Conservation (phyloP, 1,140 invertebrate species). For the Lethrus apterus region DNA sequence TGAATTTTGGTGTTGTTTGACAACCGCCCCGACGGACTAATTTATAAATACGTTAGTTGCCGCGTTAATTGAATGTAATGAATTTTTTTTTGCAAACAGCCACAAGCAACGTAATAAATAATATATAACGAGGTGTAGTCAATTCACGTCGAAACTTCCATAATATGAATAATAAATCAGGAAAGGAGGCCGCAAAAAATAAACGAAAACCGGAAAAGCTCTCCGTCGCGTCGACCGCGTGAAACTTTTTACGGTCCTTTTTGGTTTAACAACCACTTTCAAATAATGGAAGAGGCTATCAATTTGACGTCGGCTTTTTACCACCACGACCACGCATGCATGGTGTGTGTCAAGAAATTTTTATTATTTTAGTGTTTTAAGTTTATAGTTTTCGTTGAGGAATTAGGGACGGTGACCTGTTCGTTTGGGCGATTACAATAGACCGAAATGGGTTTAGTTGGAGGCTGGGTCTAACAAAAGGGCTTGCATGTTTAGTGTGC, state of each 20-base stretch:
- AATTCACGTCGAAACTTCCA: slow-evolving; percentile 11
- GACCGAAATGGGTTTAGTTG: too few relatives aligned
- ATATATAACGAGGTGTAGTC: slow-evolving; percentile 12
- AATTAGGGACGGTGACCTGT: too few relatives aligned
- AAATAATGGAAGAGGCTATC: slow-evolving; percentile 33
- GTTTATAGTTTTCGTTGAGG: too few relatives aligned
- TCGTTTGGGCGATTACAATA: too few relatives aligned
- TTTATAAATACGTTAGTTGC: neutral
- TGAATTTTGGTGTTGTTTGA: too few relatives aligned
- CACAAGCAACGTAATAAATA: neutral
- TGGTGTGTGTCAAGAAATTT: too few relatives aligned
- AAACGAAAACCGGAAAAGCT: slow-evolving; percentile 13
- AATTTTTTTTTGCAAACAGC: slow-evolving; percentile 1
- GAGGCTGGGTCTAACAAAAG: too few relatives aligned
- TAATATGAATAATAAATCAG: slow-evolving; percentile 18
- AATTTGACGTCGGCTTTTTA: slow-evolving; percentile 29
- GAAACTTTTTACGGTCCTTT: slow-evolving; percentile 24
- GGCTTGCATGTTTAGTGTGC: too few relatives aligned
- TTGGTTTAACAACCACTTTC: slow-evolving; percentile 31
- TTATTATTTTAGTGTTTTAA: too few relatives aligned
- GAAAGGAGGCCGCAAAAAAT: slow-evolving; percentile 13
- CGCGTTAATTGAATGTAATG: slow-evolving; percentile 5
- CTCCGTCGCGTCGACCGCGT: slow-evolving; percentile 10
- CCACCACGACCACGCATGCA: too few relatives aligned
- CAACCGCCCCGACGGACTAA: too few relatives aligned